Evolutionary conservation across 37 sponge, comb jelly and placozoan species (phyloP).

Genomic region (Ianthella basta): DNA sequence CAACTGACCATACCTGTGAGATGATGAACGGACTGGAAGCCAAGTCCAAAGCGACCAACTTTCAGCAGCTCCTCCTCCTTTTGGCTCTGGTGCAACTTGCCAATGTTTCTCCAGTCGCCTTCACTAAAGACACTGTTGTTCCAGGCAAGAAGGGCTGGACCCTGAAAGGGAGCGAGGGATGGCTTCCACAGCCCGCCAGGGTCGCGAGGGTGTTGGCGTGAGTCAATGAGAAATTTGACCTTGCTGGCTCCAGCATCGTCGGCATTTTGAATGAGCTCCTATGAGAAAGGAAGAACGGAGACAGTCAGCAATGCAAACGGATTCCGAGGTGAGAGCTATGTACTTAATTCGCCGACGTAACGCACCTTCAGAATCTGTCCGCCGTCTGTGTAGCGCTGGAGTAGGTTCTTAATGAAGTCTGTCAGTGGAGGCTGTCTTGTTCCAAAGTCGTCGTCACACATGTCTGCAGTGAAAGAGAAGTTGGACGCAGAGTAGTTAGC

Average conservation of each 20-base stretch:
- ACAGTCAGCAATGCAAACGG: too few relatives aligned
- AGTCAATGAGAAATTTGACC: conserved; percentile 69
- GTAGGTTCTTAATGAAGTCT: conserved; percentile 23
- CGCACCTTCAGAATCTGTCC: conserved; percentile 21
- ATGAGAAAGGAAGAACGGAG: background rate
- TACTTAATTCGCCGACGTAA: too few relatives aligned
- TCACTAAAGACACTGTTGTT: conserved; percentile 71
- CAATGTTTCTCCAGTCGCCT: conserved; percentile 77
- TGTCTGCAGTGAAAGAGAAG: too few relatives aligned
- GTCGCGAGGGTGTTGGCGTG: conserved; percentile 48
- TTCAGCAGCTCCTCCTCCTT: conserved; percentile 79
- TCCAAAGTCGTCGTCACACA: conserved; percentile 14
- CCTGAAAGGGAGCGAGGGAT: conserved; percentile 59
- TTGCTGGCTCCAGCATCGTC: conserved; percentile 80
- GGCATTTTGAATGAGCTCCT: conserved; percentile 86
- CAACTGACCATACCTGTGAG: conserved; percentile 64
- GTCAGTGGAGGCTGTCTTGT: conserved; percentile 32
- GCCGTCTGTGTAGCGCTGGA: conserved; percentile 25
- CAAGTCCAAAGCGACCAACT: conserved; percentile 88
- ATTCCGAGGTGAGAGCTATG: too few relatives aligned
- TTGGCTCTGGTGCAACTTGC: conserved; percentile 63
- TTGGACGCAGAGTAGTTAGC: too few relatives aligned
- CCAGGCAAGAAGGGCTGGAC: conserved; percentile 77
- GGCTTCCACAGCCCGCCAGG: conserved; percentile 38
- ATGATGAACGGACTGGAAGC: conserved; percentile 84